Evolutionary conservation across 2,888 invertebrate species (phyloP), one percentile per base, ranked within the genome.

Genomic region (Tetramorium bicarinatum): DNA sequence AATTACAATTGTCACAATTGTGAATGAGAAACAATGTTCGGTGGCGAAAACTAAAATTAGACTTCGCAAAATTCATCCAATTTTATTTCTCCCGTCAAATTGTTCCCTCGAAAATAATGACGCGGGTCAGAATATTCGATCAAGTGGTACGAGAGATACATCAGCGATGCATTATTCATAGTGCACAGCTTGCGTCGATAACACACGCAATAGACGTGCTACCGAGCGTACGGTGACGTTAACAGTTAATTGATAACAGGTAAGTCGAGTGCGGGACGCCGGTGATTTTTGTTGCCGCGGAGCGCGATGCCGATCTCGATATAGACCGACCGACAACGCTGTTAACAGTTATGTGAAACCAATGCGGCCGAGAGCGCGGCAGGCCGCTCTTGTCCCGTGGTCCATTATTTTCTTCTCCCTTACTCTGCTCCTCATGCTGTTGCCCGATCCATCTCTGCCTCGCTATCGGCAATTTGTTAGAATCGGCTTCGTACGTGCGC

Each of bases 191-290:
- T 44, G 84, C 62, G 21, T 67, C 87, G 87, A 84, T 86, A 81
- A 86, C 44, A 79, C 72, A 74, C 84, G 86, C 85, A 83, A 81
- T 77, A 29, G 69, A 79, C 44, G 34, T 47, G 47, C 69, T 71
- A 80, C 83, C 84, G 85, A 81, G 82, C 84, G 84, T 71, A 77
- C 47, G 83, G 87, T 72, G 74, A 83, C 82, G 71, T 85, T 90
- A 90, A 90, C 90, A 90, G 88, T 90, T 90, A 90, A 90, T 90
- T 90, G 90, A 90, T 90, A 90, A 90, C 86, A 89, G 87, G 87
- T 84, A 88, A 89, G 85, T 80, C 81, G 82, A 72, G 74, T 82
- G 83, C 80, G 82, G 84, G 86, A 84, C 81, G 85, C 76, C 75
- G 79, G 34, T 67, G 80, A 87, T 90, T 90, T 90, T 90, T 90